Evolutionary conservation across 2,888 invertebrate genomes (phyloP).

Genomic region (Netelia melanura): DNA sequence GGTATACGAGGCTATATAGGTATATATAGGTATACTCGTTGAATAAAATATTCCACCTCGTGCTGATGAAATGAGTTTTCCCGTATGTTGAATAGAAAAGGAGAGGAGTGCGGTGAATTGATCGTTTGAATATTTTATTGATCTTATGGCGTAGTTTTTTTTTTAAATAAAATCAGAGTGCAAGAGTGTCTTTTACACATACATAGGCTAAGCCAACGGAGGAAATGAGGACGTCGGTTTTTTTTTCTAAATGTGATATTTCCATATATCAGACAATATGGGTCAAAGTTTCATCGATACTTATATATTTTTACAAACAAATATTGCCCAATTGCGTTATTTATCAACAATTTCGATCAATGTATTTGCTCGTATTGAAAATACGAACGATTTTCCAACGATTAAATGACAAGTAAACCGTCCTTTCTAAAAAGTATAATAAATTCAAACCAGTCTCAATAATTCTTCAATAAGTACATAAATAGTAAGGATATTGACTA

Average conservation of each 20-base stretch:
- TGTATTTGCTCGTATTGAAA: background rate
- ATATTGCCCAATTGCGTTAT: background rate
- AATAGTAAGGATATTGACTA: background rate
- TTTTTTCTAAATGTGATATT: background rate
- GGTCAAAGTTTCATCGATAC: no score
- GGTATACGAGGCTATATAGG: background rate
- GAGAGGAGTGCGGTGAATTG: conserved; percentile 44
- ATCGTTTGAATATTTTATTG: conserved; percentile 58
- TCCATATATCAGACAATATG: no score
- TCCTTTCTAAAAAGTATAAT: background rate
- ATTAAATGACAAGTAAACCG: background rate
- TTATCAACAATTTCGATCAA: background rate
- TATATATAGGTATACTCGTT: conserved; percentile 37
- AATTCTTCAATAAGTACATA: background rate
- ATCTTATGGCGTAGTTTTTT: conserved; percentile 31
- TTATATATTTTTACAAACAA: background rate
- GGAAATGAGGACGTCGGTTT: conserved; percentile 23
- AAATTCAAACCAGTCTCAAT: background rate
- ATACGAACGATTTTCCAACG: no score
- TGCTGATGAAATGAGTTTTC: conserved; percentile 60
- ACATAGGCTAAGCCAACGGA: background rate
- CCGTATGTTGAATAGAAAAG: conserved; percentile 48
- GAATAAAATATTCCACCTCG: conserved; percentile 63
- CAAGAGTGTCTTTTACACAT: conserved; percentile 27
- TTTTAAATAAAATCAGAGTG: conserved; percentile 32